Evolutionary conservation across 1,140 invertebrate genomes (phyloP).

Genomic region (Procambarus virginalis): DNA sequence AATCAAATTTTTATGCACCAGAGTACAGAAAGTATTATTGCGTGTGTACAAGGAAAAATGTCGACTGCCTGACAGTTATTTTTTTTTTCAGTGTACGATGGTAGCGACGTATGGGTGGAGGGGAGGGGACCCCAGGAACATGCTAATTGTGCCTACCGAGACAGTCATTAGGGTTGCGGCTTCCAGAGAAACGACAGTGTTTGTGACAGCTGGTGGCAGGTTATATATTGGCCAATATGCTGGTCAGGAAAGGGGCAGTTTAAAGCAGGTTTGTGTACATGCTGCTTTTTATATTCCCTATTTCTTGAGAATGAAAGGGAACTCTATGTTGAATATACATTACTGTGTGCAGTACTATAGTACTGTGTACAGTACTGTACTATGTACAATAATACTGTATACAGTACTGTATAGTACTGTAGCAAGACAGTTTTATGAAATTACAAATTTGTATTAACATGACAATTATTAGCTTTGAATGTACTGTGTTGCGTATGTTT

Average conservation of each 20-base stretch:
- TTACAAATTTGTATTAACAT: too few species aligned
- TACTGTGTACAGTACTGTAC: too few species aligned
- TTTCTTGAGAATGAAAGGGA: background rate
- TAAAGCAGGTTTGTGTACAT: conserved; percentile 22
- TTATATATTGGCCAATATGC: conserved; percentile 52
- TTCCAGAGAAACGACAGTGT: conserved; percentile 45
- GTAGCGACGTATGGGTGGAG: conserved; percentile 53
- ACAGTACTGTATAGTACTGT: too few species aligned
- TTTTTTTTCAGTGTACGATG: conserved; percentile 54
- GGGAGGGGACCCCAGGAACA: conserved; percentile 65
- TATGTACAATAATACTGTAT: too few species aligned
- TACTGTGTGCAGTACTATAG: too few species aligned
- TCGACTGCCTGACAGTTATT: background rate
- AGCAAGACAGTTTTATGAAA: too few species aligned
- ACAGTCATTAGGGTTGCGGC: conserved; percentile 55
- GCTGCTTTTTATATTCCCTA: background rate
- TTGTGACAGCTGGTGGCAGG: conserved; percentile 57
- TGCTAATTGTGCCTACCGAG: conserved; percentile 63
- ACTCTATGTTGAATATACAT: too few species aligned
- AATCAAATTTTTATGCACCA: too few species aligned
- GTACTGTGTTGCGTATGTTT: too few species aligned
- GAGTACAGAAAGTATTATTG: too few species aligned
- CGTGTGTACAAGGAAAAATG: background rate
- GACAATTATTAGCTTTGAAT: too few species aligned
- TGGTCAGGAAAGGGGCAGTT: conserved; percentile 43